Conservation (phyloP, 2,888 invertebrate genomes). For the Drosophila kokeensis region DNA sequence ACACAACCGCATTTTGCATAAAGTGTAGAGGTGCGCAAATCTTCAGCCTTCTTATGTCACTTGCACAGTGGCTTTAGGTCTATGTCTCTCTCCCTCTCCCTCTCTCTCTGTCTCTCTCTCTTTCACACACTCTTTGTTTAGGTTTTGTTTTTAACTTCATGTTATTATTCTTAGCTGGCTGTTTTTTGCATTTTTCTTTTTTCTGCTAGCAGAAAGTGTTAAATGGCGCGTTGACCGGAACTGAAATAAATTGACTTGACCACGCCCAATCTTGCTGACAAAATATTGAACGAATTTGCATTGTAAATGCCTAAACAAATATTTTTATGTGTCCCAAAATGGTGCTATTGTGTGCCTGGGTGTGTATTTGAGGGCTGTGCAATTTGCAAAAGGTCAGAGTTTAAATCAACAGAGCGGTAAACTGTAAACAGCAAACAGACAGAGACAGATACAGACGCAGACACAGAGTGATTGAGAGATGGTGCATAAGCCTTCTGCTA, state of each 20-base stretch:
- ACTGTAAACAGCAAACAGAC: constrained; percentile 28
- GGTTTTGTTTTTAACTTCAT: constrained; percentile 15
- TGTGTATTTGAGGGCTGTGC: constrained; percentile 49
- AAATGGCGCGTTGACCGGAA: constrained; percentile 75
- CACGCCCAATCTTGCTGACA: constrained; percentile 41
- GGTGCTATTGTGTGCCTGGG: constrained; percentile 6
- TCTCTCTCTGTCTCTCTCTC: background rate
- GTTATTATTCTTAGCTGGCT: constrained; percentile 27
- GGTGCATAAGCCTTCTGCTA: constrained; percentile 26
- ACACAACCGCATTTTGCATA: constrained; percentile 63
- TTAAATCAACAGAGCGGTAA: constrained; percentile 63
- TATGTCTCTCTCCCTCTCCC: background rate
- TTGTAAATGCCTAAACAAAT: constrained; percentile 78
- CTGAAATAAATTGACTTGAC: constrained; percentile 70
- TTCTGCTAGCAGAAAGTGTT: constrained; percentile 65
- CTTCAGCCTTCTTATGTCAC: constrained; percentile 64
- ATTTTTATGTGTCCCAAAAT: constrained; percentile 51
- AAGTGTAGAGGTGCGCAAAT: constrained; percentile 60
- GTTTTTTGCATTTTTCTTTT: background rate
- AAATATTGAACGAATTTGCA: constrained; percentile 75
- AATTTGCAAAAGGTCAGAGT: constrained; percentile 67
- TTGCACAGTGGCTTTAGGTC: constrained; percentile 55
- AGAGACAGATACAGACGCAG: background rate
- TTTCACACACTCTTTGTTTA: background rate
- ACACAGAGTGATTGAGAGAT: constrained; percentile 7